These are phyloP conservation scores for Drosophila macrospina DNA, from an alignment of 2,888 invertebrate genomes.

Conservation along the genomic window DNA sequence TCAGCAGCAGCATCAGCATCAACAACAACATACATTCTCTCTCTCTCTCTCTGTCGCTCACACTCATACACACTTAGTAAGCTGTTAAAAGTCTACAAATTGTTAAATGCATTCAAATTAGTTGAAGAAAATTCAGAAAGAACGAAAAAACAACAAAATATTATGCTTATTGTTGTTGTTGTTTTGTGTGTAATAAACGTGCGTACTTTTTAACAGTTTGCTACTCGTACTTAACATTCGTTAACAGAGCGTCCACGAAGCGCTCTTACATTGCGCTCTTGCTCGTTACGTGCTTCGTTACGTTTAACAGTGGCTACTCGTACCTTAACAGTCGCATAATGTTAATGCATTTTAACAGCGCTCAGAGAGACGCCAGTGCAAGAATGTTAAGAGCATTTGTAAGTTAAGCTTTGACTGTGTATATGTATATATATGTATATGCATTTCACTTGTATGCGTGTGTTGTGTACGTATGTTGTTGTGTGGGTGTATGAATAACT, in stretches of 20 bases:
- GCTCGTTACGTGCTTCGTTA: slow-evolving; percentile 16
- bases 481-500: slow-evolving; percentile 32
- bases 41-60: slow-evolving; percentile 1
- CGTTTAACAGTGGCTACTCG: slow-evolving; percentile 13
- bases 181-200: slow-evolving; percentile 46
- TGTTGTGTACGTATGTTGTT: slow-evolving; percentile 6
- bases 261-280: not conserved
- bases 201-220: slow-evolving; percentile 39
- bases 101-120: slow-evolving; percentile 27
- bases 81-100: slow-evolving; percentile 38
- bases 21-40: slow-evolving; percentile 46
- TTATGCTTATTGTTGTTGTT: not conserved
- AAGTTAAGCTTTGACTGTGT: slow-evolving; percentile 25
- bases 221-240: slow-evolving; percentile 50
- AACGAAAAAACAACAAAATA: not conserved
- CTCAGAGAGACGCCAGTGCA: slow-evolving; percentile 29
- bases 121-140: slow-evolving; percentile 30
- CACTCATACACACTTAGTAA: slow-evolving; percentile 4
- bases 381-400: slow-evolving; percentile 20
- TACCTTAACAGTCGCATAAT: slow-evolving; percentile 42
- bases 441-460: slow-evolving; percentile 7
- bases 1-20: slow-evolving; percentile 57
- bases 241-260: not conserved
- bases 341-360: slow-evolving; percentile 46
- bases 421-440: slow-evolving; percentile 14